Evolutionary conservation across 2,888 invertebrate species (phyloP), one percentile per base, ranked within the genome.

Genomic region (Tolmerus cingulatus): DNA sequence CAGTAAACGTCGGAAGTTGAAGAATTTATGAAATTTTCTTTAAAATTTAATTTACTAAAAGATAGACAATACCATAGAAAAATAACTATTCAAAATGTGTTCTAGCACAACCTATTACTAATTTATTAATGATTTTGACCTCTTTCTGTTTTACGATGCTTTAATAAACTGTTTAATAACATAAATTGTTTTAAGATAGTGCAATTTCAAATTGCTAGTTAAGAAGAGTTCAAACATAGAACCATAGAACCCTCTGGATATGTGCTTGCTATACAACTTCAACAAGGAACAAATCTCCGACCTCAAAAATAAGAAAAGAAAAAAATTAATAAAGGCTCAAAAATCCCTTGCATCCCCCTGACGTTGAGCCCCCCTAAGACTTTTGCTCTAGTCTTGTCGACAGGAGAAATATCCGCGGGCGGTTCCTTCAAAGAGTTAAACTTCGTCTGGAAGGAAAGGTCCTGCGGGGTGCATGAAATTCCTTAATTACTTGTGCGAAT

Each of bases 401-500:
- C 37, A 84, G 30, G 66, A 85, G 74, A 30, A 74, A 85, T 85
- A 85, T 74, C 85, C 85, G 74, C 74, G 40, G 85, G 77, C 51
- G 43, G 77, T 74, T 86, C n/a, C 77, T 27, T 86, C 76, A 86
- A 86, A 77, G 86, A 74, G 76, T 86, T 77, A 76, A 77, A 66
- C 66, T 66, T 66, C 66, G 66, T 66, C 66, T 66, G 66, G 27
- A 51, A 1, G 12, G 66, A 27, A 27, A 66, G n/a, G 19, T 76
- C 86, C 34, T 77, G 51, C 51, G 77, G 76, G 84, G 87, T 77
- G 66, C 46, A 86, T 84, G 86, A 88, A 88, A 88, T 87, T 89
- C 84, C 89, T 89, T 89, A 89, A 89, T 89, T 89, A 88, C 89
- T 87, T 88, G 86, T 89, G 89, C 89, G 87, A 87, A 87, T 87